A percentile compares a stretch with the other conserved stretches of the same genome.
Evolutionary conservation across 1,140 invertebrate species (phyloP).

Genomic region (Drosophila pectinifera): DNA sequence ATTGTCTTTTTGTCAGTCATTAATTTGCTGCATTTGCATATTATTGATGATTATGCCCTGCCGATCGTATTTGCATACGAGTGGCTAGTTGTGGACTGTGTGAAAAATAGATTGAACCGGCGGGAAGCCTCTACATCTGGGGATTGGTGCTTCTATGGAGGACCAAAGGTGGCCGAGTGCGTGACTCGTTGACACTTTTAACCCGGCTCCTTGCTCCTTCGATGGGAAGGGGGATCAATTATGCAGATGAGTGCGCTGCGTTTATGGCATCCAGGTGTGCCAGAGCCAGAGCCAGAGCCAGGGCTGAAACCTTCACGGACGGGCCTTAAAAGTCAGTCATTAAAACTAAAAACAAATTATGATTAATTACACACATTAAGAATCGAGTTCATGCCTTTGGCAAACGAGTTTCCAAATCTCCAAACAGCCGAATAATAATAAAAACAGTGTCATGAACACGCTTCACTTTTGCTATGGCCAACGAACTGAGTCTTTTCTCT

Average conservation of each 20-base stretch:
- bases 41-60: slow-evolving; percentile 70
- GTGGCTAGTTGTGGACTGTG: slow-evolving; percentile 49
- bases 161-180: slow-evolving; percentile 20
- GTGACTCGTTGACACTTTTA: slow-evolving; percentile 63
- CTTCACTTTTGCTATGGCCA: slow-evolving; percentile 60
- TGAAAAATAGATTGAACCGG: slow-evolving; percentile 62
- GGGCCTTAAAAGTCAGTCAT: slow-evolving; percentile 54
- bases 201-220: slow-evolving; percentile 3
- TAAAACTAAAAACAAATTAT: slow-evolving; percentile 76
- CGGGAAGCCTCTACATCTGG: slow-evolving; percentile 2
- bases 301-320: slow-evolving; percentile 18
- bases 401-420: slow-evolving; percentile 71
- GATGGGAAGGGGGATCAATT: slow-evolving; percentile 26
- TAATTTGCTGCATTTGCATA: slow-evolving; percentile 83
- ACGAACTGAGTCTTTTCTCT: slow-evolving; percentile 61
- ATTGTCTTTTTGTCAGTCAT: slow-evolving; percentile 84
- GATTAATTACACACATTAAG: slow-evolving; percentile 77
- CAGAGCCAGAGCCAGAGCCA: no score
- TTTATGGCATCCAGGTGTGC: slow-evolving; percentile 71
- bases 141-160: not conserved
- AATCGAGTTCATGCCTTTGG: slow-evolving; percentile 78
- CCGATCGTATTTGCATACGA: slow-evolving; percentile 65
- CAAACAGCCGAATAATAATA: slow-evolving; percentile 34
- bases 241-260: slow-evolving; percentile 52
- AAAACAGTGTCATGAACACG: slow-evolving; percentile 81